A percentile compares a stretch with the other conserved stretches of the same genome.
Evolutionary conservation across 1,140 invertebrate genomes (phyloP).

Genomic region (Hyles vespertilio): DNA sequence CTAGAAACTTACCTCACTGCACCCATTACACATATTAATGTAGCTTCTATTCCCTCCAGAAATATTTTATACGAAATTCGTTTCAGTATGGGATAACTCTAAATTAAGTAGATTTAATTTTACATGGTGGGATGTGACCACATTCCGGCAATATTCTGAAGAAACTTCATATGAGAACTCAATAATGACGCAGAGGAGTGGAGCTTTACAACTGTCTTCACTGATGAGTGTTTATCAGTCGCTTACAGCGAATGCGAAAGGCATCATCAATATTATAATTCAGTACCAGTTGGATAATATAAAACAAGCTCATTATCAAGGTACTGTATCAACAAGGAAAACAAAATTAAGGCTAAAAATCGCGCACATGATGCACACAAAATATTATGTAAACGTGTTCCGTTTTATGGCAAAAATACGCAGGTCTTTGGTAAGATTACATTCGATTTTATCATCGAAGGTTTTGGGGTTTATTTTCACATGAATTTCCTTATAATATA

Average conservation of each 20-base stretch:
- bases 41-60: too few species aligned
- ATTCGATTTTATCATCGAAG: too few species aligned
- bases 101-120: conserved; percentile 90
- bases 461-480: too few species aligned
- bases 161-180: conserved; percentile 94
- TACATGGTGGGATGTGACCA: conserved; percentile 92
- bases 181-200: conserved; percentile 86
- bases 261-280: conserved; percentile 89
- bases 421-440: too few species aligned
- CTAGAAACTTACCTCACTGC: too few species aligned
- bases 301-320: conserved; percentile 83
- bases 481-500: too few species aligned
- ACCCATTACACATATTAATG: too few species aligned
- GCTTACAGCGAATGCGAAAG: conserved; percentile 90
- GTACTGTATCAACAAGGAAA: conserved; percentile 54
- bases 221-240: conserved; percentile 92
- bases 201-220: conserved; percentile 88
- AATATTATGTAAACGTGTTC: too few species aligned
- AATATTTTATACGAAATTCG: background rate
- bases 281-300: conserved; percentile 87
- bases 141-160: conserved; percentile 86
- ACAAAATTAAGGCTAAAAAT: too few species aligned
- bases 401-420: too few species aligned
- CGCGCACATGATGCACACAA: too few species aligned
- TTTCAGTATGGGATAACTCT: conserved; percentile 91